Percentiles rank a stretch among this genome's conserved stretches.
phyloP scores from a whole-genome alignment of 2,113 vertebrate genomes.

The Dicrurus megarhynchus region DNA sequence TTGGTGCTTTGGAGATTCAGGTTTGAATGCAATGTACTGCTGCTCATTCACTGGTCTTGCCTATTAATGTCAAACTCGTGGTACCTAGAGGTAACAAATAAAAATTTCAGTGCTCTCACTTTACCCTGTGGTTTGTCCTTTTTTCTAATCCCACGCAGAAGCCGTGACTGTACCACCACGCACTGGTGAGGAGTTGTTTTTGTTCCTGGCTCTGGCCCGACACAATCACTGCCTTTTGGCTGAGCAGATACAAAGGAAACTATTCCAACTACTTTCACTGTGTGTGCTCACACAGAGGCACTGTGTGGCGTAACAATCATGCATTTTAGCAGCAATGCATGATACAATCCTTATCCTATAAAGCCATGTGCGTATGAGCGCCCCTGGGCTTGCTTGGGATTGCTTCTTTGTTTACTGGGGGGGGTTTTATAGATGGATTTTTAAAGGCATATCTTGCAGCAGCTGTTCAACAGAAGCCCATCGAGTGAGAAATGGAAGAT shows the following conservation, averaged over 20 bases:
- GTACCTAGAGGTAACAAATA: conserved; percentile 77
- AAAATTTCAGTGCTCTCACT: conserved; percentile 71
- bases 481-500: background rate
- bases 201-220: background rate
- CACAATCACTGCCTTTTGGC: background rate
- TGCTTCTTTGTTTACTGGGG: background rate
- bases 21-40: conserved; percentile 65
- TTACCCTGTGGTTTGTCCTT: conserved; percentile 50
- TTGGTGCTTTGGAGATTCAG: conserved; percentile 72
- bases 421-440: background rate
- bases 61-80: conserved; percentile 68
- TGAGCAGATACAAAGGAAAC: background rate
- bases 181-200: background rate
- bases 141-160: background rate
- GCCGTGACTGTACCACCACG: rapidly evolving
- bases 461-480: background rate
- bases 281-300: background rate
- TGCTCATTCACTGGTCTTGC: conserved; percentile 74
- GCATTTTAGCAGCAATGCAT: background rate
- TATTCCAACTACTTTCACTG: background rate
- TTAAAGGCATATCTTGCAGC: background rate
- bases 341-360: background rate
- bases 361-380: rapidly evolving
- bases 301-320: background rate
- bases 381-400: background rate